Evolutionary conservation across 2,113 vertebrate species (phyloP).

Genomic region (Zosterops pallidus): DNA sequence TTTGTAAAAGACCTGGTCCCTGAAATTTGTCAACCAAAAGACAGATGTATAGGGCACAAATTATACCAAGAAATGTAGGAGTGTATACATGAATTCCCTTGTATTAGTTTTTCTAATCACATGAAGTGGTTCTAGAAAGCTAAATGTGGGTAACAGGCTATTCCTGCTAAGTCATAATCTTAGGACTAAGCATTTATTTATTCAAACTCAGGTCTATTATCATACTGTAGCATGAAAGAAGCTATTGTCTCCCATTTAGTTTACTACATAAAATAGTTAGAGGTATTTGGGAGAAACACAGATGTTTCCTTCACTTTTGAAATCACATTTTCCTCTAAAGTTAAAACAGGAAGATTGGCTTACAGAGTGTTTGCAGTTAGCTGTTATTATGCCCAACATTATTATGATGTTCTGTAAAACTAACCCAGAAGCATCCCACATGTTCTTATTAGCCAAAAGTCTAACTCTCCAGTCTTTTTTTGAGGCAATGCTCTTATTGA

Average conservation of each 20-base stretch:
- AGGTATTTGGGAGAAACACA: background rate
- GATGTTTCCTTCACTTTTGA: background rate
- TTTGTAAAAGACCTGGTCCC: background rate
- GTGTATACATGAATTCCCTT: rapidly evolving
- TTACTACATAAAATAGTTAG: background rate
- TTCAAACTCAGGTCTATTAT: background rate
- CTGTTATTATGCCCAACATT: background rate
- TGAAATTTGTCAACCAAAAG: background rate
- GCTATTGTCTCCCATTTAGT: background rate
- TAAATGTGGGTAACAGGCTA: background rate
- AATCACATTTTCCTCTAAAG: background rate
- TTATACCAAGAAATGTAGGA: background rate
- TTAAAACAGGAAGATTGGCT: background rate
- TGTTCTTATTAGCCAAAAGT: background rate
- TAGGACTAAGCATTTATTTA: background rate
- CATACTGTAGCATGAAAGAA: background rate
- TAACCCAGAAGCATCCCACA: background rate
- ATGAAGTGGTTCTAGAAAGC: background rate
- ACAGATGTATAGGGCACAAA: background rate
- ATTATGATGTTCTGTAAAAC: background rate
- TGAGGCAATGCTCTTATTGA: background rate
- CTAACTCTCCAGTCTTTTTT: background rate
- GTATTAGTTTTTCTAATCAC: background rate
- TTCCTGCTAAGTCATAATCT: background rate
- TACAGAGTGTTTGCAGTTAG: background rate